These are phyloP conservation scores for Tribolium freemani DNA, from an alignment of 2,888 invertebrate species.

Conservation along the genomic window DNA sequence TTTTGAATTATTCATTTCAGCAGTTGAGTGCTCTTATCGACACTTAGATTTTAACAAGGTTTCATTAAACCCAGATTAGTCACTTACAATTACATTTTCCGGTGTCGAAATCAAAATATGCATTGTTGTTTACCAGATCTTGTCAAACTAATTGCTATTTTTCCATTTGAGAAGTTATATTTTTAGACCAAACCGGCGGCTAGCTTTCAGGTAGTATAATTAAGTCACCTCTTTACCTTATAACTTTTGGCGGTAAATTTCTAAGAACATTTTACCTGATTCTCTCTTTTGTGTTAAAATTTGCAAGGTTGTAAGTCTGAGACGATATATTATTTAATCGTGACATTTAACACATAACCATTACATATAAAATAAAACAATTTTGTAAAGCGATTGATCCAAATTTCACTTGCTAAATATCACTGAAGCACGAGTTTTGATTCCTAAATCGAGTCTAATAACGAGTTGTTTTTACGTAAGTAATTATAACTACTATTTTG, in stretches of 20 bases:
- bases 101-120: not conserved
- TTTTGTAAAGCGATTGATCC: not conserved
- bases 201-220: not conserved
- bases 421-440: not conserved
- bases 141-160: not conserved
- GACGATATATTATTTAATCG: not conserved
- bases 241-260: not conserved
- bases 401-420: conserved; percentile 1
- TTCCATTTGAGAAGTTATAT: not conserved
- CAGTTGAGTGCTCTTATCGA: conserved; percentile 1
- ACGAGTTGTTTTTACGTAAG: not conserved
- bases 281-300: not conserved
- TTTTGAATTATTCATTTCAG: conserved; percentile 28
- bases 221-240: not conserved
- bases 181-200: not conserved
- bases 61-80: not conserved
- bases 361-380: not conserved
- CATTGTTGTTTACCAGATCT: not conserved
- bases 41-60: not conserved
- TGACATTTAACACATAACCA: not conserved
- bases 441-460: not conserved
- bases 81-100: not conserved
- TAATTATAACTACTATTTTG: not conserved
- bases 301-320: not conserved
- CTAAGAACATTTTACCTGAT: not conserved